Base-by-base conservation (phyloP, 2,797 vertebrate genomes). In the Pygocentrus nattereri region DNA sequence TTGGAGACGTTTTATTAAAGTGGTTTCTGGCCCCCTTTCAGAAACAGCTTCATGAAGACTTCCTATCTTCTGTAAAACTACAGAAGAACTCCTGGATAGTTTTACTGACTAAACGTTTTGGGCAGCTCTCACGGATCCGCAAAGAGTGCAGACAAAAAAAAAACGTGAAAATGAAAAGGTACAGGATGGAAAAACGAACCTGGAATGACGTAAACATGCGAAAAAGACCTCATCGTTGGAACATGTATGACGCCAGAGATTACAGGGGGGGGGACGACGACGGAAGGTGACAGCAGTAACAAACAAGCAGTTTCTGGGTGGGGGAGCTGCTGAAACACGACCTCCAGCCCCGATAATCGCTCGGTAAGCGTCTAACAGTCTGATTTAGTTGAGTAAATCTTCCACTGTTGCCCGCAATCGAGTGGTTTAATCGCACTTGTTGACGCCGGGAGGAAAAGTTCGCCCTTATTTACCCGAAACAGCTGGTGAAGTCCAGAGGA, bases 271-370 rank as follows among this genome's bases (percentile, higher is more conserved):
- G 80, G 85, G 34, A n/a, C 82, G 85, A 74, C 80, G 85, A 44
- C 61, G 85, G 79, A 70, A 78, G 54, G 82, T 77, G 76, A 80
- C 77, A 68, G 69, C 80, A 84, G 80, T 82, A 80, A 84, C 76
- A 79, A 79, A 75, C 78, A 80, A 74, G 62, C 82, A 30, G 74
- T 69, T 84, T 78, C 74, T 75, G 27, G 69, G 62, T 72, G 85
- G 74, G 82, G 74, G 85, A 4, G 58, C 21, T 10, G 54, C n/a
- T 58, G 54, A 58, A 61, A 64, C 70, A 61, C 52, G 59, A 80
- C 59, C 52, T 76, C 47, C 41, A 47, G 16, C 31, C n/a, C 27
- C 7, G 27, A 47, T 49, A 25, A 23, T 15, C 44, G 41, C 0
- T 47, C 25, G 25, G 13, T 23, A 69, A 25, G 12, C 65, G 23